These are phyloP conservation scores for Erebia ligea DNA, from an alignment of 2,888 invertebrate species.

Conservation along the genomic window DNA sequence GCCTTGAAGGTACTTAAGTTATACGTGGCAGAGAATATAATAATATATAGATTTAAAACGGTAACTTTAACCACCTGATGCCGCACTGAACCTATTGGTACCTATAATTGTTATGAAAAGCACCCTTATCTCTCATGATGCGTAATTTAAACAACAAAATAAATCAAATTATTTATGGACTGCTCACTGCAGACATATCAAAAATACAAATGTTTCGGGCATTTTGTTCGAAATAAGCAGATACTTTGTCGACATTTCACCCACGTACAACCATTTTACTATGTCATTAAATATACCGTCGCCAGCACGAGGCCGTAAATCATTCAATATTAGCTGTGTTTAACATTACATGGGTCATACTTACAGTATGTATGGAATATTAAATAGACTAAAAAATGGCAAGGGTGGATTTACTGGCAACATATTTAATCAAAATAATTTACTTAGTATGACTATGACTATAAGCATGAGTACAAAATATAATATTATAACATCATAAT, in stretches of 20 bases:
- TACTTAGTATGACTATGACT: too few relatives aligned
- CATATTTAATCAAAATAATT: too few relatives aligned
- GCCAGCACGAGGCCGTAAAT: constrained; percentile 72
- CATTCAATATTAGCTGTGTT: constrained; percentile 61
- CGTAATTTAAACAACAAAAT: constrained; percentile 1
- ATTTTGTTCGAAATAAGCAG: constrained; percentile 14
- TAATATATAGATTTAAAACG: too few relatives aligned
- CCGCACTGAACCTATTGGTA: too few relatives aligned
- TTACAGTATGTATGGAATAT: not conserved
- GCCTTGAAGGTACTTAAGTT: too few relatives aligned
- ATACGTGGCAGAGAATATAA: too few relatives aligned
- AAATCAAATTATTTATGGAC: constrained; percentile 4
- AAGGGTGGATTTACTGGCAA: not conserved
- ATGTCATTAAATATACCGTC: constrained; percentile 70
- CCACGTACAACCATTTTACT: constrained; percentile 50
- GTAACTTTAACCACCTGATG: too few relatives aligned
- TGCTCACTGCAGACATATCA: not conserved
- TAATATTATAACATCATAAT: too few relatives aligned
- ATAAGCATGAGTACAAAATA: too few relatives aligned
- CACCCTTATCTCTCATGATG: not conserved
- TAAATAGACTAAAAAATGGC: not conserved
- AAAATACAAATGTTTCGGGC: not conserved
- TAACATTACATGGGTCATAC: not conserved
- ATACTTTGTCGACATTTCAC: constrained; percentile 20
- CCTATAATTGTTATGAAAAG: not conserved